Evolutionary conservation across 35 echinoderm and acorn worm species (phyloP), one percentile per base, ranked within the genome.

Genomic region (Patiria miniata): DNA sequence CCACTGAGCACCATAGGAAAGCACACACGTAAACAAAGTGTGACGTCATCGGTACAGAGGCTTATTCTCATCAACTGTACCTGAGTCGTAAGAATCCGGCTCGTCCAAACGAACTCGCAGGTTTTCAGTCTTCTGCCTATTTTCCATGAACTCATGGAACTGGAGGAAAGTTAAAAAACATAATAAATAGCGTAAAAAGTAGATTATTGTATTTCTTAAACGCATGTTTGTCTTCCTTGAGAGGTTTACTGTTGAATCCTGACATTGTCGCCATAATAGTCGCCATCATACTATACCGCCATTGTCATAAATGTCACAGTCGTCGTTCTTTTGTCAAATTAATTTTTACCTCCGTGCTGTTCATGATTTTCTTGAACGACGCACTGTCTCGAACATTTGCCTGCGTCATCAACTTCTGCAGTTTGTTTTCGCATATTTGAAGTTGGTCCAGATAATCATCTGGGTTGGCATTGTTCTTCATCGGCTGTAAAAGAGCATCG

Each of bases 141-240:
- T 87, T 39, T 99, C 96, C 92, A 99, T 99, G 37, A 95, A 99
- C 39, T 99, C 96, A 16, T 89, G 89, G 61, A 99, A 99, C 96
- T 98, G 65, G 21, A 87, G 40, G 77, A 21, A 54, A 29, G 52
- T 12, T n/a, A n/a, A n/a, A n/a, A n/a, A n/a, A n/a, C n/a, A n/a
- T n/a, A n/a, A n/a, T n/a, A n/a, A n/a, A n/a, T n/a, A n/a, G n/a
- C n/a, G n/a, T n/a, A n/a, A n/a, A n/a, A n/a, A n/a, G n/a, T n/a
- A n/a, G n/a, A n/a, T n/a, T n/a, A n/a, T n/a, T n/a, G n/a, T n/a
- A n/a, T n/a, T n/a, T n/a, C n/a, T n/a, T n/a, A n/a, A n/a, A n/a
- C n/a, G n/a, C n/a, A n/a, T n/a, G n/a, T n/a, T n/a, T n/a, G n/a
- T n/a, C n/a, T n/a, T n/a, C n/a, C n/a, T n/a, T n/a, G n/a, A n/a